Evolutionary conservation across 2,888 invertebrate species (phyloP), one percentile per base, ranked within the genome.

Genomic region (Ichneumoninae sp.): DNA sequence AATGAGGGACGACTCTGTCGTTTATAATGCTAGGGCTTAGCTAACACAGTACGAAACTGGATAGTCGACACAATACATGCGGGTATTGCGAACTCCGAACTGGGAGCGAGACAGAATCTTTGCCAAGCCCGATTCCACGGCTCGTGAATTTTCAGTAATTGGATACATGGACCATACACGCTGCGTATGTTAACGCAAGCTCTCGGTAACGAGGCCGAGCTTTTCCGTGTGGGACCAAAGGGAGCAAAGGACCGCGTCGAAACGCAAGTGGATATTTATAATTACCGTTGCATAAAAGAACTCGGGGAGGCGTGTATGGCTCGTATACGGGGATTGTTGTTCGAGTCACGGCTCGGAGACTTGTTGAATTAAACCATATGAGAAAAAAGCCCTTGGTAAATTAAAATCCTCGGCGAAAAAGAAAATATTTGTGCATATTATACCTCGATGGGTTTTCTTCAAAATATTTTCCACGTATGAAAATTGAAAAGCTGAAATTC

Each of bases 131-230:
- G 71, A 83, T 83, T 83, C 76, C 68, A 68, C 62, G 76, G 54
- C 66, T 71, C 79, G 83, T 72, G 76, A 80, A 79, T 76, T 76
- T 76, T 60, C 80, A 57, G 75, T 72, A 80, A 77, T 80, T 76
- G 57, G 76, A 80, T 83, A 80, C 68, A 80, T 52, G 52, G 50
- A 40, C 79, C 68, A 62, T 44, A 47, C 65, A 57, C 16, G 22
- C 26, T 5, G 47, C 52, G 50, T 62, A 33, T 10, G 40, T 69
- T 65, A 50, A 70, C 72, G 57, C 54, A 72, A 77, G 66, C 72
- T 72, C 57, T n/a, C 6, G 36, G 66, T 80, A 71, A 75, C 70
- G 79, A 69, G 75, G 26, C 66, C 70, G 65, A 50, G 65, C 50
- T 36, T 57, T 71, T 79, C 10, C 3, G 4, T 54, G 22, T 16